Percentiles rank a stretch among this genome's conserved stretches.
Evolutionary conservation across 2,888 invertebrate genomes (phyloP).

Genomic region (Ornithoptera alexandrae): DNA sequence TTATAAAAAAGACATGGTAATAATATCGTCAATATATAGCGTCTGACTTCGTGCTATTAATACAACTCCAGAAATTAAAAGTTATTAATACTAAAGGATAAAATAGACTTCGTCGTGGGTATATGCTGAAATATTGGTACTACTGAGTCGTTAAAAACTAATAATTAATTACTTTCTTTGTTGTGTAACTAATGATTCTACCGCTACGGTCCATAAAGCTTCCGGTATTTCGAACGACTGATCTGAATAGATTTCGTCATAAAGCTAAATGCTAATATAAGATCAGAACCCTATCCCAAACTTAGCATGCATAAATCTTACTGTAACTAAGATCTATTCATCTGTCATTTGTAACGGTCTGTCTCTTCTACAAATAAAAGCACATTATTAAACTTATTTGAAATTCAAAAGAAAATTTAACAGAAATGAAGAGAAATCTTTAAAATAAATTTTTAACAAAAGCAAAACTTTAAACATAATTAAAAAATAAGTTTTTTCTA

Average conservation of each 20-base stretch:
- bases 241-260: conserved; percentile 14
- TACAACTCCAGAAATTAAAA: background rate
- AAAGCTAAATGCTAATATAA: conserved; percentile 10
- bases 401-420: too few relatives aligned
- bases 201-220: conserved; percentile 19
- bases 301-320: conserved; percentile 51
- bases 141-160: background rate
- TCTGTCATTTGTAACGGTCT: background rate
- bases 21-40: background rate
- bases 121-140: background rate
- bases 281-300: conserved; percentile 26
- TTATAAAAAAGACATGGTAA: too few relatives aligned
- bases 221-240: conserved; percentile 5
- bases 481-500: too few relatives aligned
- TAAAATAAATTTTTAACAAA: too few relatives aligned
- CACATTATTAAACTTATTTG: background rate
- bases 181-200: conserved; percentile 11
- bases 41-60: background rate
- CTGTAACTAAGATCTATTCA: conserved; percentile 40
- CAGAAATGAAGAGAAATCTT: too few relatives aligned
- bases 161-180: conserved; percentile 12
- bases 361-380: background rate
- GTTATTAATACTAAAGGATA: background rate
- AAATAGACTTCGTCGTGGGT: background rate
- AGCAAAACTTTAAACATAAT: too few relatives aligned